These are phyloP conservation scores for Habroteleia sp. DNA, from an alignment of 2,888 invertebrate species.

Conservation along the genomic window DNA sequence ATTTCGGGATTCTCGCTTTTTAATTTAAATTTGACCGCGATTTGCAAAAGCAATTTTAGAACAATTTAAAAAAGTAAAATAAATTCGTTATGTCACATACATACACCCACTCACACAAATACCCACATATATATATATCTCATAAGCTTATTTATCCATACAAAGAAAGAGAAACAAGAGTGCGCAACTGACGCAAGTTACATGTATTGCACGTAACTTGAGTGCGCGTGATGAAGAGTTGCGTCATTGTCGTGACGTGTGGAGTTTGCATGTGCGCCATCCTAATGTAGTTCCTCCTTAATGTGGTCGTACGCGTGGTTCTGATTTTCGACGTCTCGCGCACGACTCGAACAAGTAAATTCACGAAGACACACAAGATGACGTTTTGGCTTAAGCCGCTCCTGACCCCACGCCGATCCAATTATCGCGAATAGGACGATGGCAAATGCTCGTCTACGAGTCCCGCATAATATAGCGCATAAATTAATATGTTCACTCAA, in stretches of 20 bases:
- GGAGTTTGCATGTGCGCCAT: conserved; percentile 11
- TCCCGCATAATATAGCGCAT: conserved; percentile 77
- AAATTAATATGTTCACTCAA: conserved; percentile 78
- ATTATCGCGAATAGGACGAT: conserved; percentile 58
- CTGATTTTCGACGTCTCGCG: conserved; percentile 48
- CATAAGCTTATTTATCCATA: too few species aligned
- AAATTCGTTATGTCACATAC: conserved; percentile 12
- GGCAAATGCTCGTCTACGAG: conserved; percentile 72
- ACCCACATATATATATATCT: too few species aligned
- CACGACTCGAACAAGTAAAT: conserved; percentile 42
- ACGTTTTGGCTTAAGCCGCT: conserved; percentile 53
- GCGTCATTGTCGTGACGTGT: conserved; percentile 29
- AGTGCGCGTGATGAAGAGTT: conserved; percentile 40
- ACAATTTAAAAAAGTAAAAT: conserved; percentile 10
- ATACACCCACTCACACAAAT: too few species aligned
- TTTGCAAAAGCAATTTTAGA: conserved; percentile 14
- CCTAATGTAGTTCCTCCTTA: conserved; percentile 54
- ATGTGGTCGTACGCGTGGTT: conserved; percentile 28
- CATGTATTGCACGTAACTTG: conserved; percentile 22
- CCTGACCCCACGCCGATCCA: conserved; percentile 62
- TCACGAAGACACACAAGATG: conserved; percentile 60
- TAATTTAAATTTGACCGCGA: conserved; percentile 15
- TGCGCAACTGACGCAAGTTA: conserved; percentile 21
- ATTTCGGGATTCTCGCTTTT: conserved; percentile 5
- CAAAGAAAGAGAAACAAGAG: conserved; percentile 23